Base-by-base conservation (phyloP, 1,140 invertebrate genomes). In the Gryllus bimaculatus region DNA sequence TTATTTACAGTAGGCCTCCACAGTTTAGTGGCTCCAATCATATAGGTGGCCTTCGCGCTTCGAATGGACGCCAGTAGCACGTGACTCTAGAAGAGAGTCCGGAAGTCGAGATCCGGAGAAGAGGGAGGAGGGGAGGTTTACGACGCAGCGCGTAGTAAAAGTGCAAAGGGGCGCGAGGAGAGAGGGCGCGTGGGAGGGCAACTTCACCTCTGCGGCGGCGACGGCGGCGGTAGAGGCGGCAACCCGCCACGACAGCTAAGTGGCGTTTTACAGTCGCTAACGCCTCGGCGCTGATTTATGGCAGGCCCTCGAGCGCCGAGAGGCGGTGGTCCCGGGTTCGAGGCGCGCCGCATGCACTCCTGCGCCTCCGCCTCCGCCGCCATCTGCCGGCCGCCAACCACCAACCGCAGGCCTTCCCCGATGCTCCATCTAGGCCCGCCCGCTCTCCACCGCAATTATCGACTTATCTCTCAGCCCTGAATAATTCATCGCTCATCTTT, bases 31-130 rank as follows among this genome's bases (percentile, higher is more conserved):
- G 5, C 1, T 39, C 26, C 26, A 2, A 39, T 39, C 26, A 39
- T 39, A 39, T 39, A 1, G 5, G 26, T 39, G 26, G 5, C 26
- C 26, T 5, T 5, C 26, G 26, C 26, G 26, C 26, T 39, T 39
- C 26, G 54, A 66, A 13, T 13, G 54, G 54, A 66, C 18, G 54
- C 2, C 54, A 66, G 54, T 66, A 66, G 54, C 54, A 66, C 54
- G 54, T 18, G 54, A 10, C 54, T 66, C 18, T 7, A 66, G 2
- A 66, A 18, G 10, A 13, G 10, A 66, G 10, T 66, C 10, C 54
- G 54, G 54, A 80, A 82, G 82, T 82, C 79, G 81, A 80, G 74
- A 77, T 81, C 79, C 74, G 81, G 82, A 81, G 81, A 81, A 78
- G 82, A 78, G 79, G 79, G 80, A 76, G 75, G 78, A 78, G 76